Base-by-base conservation (phyloP, 2,888 invertebrate genomes). In the Plemyria rubiginata region DNA sequence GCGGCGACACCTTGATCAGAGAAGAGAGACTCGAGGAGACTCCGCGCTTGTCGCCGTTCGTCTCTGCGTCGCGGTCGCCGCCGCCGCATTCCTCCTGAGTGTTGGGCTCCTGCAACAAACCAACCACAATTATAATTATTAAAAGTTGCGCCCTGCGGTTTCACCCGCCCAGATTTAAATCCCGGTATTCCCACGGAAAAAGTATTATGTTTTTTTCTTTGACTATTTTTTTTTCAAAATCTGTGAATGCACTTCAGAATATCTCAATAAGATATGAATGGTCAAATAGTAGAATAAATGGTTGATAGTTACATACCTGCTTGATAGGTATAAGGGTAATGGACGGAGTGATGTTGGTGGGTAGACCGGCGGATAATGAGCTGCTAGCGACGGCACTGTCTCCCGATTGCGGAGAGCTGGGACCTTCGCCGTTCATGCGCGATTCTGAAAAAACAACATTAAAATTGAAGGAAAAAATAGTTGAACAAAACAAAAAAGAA, bases 281-380 rank as follows among this genome's bases (percentile, higher is more conserved):
- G n/a, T n/a, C n/a, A n/a, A n/a, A n/a, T n/a, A n/a, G n/a, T n/a
- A n/a, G n/a, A n/a, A n/a, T n/a, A n/a, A n/a, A n/a, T n/a, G n/a
- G n/a, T n/a, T n/a, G n/a, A n/a, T 22, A 22, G 15, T 45, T 71
- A 75, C 57, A 79, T 80, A 94, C 94, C 94, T 96, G 96, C 87
- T 97, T 97, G 72, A 97, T 97, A 63, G 97, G 97, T 90, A 97
- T 97, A 58, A 97, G 92, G 45, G 97, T 97, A 76, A 97, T 97
- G 70, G 97, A 97, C 22, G 97, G 97, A 75, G 97, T 97, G 80
- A 97, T 97, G 74, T 92, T 94, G 70, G 94, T 90, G 38, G 93
- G 93, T 50, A 94, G 81, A 63, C 93, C 87, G 46, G 90, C 84
- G 48, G 94, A 93, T 71, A 95, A 94, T 64, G 96, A 96, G 85